phyloP scores from a whole-genome alignment of 2,888 invertebrate genomes.

The Cantharis lateralis region DNA sequence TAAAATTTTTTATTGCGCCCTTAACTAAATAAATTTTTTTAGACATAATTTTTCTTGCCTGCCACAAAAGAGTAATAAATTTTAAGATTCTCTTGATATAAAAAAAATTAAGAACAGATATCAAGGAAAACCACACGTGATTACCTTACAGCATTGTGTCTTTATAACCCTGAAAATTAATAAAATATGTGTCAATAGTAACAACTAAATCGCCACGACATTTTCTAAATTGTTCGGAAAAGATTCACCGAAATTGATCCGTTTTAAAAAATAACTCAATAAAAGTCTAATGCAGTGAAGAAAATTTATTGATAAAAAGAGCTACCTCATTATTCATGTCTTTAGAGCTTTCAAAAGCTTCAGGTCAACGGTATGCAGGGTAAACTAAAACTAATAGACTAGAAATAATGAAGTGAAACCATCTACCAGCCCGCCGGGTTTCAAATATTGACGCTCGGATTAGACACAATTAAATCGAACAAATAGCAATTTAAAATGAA shows the following conservation, averaged over 20 bases:
- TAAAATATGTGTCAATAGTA: background rate
- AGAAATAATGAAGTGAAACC: slow-evolving; percentile 16
- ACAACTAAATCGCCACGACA: background rate
- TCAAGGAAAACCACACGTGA: background rate
- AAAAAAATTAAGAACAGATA: background rate
- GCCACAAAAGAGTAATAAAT: background rate
- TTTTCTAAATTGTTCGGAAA: background rate
- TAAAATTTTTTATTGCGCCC: background rate
- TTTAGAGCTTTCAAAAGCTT: slow-evolving; percentile 9
- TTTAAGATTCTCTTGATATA: background rate
- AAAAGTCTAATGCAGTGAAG: background rate
- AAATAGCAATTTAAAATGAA: background rate
- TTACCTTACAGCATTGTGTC: background rate
- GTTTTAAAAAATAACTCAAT: background rate
- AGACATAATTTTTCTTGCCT: background rate
- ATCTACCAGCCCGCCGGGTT: background rate
- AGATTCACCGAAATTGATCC: background rate
- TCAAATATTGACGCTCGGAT: slow-evolving; percentile 11
- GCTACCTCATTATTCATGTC: background rate
- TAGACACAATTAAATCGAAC: slow-evolving; percentile 1
- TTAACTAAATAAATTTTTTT: background rate
- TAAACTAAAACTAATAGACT: slow-evolving; percentile 14
- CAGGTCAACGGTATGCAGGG: slow-evolving; percentile 11
- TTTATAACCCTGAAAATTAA: background rate
- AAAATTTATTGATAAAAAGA: slow-evolving; percentile 2